Base-by-base conservation (phyloP, 2,888 invertebrate species). In the Girardia tigrina region DNA sequence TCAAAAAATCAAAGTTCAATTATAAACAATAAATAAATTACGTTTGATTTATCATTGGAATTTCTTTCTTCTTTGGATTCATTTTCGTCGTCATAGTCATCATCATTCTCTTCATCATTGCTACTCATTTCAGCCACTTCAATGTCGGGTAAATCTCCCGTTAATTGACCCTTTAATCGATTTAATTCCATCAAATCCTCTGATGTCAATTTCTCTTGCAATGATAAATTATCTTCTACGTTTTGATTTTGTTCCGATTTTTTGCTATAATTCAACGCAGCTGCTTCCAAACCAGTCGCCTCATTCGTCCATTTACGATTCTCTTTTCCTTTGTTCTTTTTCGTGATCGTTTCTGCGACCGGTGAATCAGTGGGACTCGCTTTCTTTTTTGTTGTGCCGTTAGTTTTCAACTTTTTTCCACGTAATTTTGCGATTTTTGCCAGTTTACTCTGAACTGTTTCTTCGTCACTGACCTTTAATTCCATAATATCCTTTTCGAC, bases 261-360 rank as follows among this genome's bases (percentile, higher is more conserved):
- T 56, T 56, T 80, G 75, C 84, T 84, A 78, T 82, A 85, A 78
- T 94, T 93, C 56, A 94, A 86, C n/a, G 87, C 85, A 14, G 88
- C 88, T 72, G 90, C 85, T 85, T 94, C 93, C 78, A 90, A 89
- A 14, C 87, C 84, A 73, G 88, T 89, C 28, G 92, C 93, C 69
- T 90, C 90, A 74, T 91, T 76, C 79, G 91, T 92, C 95, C 94
- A 95, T 75, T 90, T 88, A 75, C 92, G 88, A 0, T 91, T 91
- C 81, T 91, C 90, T 82, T 95, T 95, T 0, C 91, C 91, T 79
- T 85, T 84, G 79, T 23, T 36, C 28, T 36, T 36, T 28, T 56
- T 56, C 23, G 56, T 20, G 23, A 56, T 56, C n/a, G 73, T 28
- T 36, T 28, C 73, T 20, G 29, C 20, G 16, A 73, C 20, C 29